Conservation (phyloP, 1,140 invertebrate species). For the Nasonia longicornis region DNA sequence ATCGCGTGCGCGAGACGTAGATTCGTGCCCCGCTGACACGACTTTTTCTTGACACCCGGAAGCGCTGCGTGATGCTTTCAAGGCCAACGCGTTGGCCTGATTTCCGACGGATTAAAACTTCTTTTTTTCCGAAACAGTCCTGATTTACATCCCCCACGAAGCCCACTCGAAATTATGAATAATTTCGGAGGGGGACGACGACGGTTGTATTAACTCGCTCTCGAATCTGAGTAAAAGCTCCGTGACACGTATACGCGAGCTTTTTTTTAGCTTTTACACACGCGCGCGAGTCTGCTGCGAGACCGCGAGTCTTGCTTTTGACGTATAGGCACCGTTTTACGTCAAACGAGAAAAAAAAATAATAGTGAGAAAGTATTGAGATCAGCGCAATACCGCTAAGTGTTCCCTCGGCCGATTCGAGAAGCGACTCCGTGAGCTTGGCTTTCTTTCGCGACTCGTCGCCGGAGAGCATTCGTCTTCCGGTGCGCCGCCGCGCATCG, state of each 20-base stretch:
- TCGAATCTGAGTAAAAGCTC: no score
- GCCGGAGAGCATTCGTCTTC: neutral
- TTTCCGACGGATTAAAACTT: neutral
- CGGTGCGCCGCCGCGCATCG: neutral
- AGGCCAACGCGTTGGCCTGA: neutral
- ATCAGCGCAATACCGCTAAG: neutral
- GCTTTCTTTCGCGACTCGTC: neutral
- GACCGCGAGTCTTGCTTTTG: no score
- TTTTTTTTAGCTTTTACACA: no score
- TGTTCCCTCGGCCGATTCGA: neutral
- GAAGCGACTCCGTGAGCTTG: neutral
- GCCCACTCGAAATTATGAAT: no score
- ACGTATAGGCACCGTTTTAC: no score
- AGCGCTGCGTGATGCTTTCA: neutral
- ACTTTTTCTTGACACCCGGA: neutral
- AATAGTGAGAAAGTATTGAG: neutral
- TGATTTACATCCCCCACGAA: no score
- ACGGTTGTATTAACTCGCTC: no score
- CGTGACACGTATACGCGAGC: no score
- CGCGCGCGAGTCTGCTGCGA: no score
- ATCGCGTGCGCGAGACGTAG: neutral
- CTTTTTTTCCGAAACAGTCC: neutral
- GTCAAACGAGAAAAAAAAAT: no score
- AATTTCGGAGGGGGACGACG: no score
- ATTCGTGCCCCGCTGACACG: neutral